Base-by-base conservation (phyloP, 2,797 vertebrate genomes). In the Acrossocheilus fasciatus region DNA sequence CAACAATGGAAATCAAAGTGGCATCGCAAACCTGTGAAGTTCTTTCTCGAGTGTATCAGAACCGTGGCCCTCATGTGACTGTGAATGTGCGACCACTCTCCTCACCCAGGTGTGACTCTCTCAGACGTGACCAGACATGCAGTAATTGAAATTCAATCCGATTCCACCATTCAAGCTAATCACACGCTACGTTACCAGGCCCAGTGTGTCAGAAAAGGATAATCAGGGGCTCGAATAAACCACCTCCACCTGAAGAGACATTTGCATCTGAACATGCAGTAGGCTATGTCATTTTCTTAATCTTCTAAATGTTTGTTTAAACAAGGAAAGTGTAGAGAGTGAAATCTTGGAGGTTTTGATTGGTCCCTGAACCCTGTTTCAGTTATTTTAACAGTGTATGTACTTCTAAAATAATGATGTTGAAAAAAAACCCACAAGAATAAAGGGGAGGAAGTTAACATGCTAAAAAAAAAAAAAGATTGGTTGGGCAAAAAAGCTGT, bases 81-180 rank as follows among this genome's bases (percentile, higher is more conserved):
- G 6, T 78, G 39, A 79, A 30, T 4, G 1, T 43, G 14, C 8
- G 57, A n/a, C n/a, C 23, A 2, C 23, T 79, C 9, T 59, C 57
- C n/a, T 79, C 77, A 45, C 23, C 39, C 77, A 64, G 54, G 39
- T 30, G 39, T 52, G 41, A 54, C 69, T 47, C 30, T 74, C 43
- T 80, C 57, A n/a, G 17, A 72, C 54, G 8, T 59, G 54, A 72
- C 54, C 43, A 80, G 75, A 83, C 87, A 83, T 4, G 69, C 47
- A 43, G 17, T 86, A 86, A 88, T 83, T 75, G 66, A 86, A 86
- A 86, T 86, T 34, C 54, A 7, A 75, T 86, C 36, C 57, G 10
- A 64, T 79, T 45, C 77, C 41, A n/a, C 54, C 57, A 79, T 64
- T 82, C 62, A 70, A 69, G 77, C 82, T 86, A 59, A 83, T 83